Base-by-base conservation (phyloP, 2,113 vertebrate genomes). In the Lagopus muta region DNA sequence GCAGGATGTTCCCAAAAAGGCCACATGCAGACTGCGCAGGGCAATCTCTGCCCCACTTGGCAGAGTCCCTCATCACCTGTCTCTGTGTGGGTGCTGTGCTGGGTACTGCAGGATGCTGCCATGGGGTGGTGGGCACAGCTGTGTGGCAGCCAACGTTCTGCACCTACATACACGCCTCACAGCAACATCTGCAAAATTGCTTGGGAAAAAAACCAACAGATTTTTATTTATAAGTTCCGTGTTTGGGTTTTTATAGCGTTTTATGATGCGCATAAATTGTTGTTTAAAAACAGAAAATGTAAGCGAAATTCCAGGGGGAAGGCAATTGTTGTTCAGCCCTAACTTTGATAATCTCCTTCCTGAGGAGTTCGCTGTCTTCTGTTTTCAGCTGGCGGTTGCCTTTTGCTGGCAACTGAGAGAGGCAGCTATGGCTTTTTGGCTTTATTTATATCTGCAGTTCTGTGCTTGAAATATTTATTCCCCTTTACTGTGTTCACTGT, bases 261-360 rank as follows among this genome's bases (percentile, higher is more conserved):
- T 93, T 92, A 72, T 25, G 57, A 54, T 78, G 74, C 55, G 57
- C 69, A 67, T 90, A 90, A 90, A 88, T 95, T 90, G 92, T 38
- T 88, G 85, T 43, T 73, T 91, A 75, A 82, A 95, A 70, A 6
- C 84, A 74, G 82, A 52, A 75, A 27, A 40, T 11, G 28, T 58
- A 80, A 47, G 87, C 88, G 50, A 34, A 70, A 75, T 92, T 93
- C 70, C 80, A 27, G 73, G 81, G 69, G 72, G 54, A 61, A 86
- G 47, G 62, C 79, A 52, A 22, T 64, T 75, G 84, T 28, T 71
- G 58, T 15, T 82, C 64, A 64, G 36, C 22, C 45, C 77, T 86
- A 47, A 47, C 93, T 89, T 70, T 86, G 90, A 84, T 81, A 89
- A 70, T 52, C 48, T 21, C 74, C 84, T 93, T 93, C 73, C 73